Evolutionary conservation across 2,113 vertebrate species (phyloP), one percentile per base, ranked within the genome.

Genomic region (Paralichthys olivaceus): DNA sequence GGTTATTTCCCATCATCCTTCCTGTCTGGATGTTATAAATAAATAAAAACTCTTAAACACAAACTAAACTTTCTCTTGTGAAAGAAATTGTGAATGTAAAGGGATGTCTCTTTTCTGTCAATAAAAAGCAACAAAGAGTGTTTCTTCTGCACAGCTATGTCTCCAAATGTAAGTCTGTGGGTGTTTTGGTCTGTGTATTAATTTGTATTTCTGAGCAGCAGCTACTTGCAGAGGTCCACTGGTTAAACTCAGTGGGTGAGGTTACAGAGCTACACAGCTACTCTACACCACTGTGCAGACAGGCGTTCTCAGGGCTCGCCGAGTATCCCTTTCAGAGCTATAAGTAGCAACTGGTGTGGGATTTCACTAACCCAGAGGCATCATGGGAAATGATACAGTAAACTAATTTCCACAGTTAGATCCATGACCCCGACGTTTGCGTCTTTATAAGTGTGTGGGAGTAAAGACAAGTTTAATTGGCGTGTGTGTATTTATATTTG

Each of bases 271-370:
- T 56, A 67, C 81, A 58, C 28, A 62, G 91, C 79, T 69, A 93
- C 89, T 87, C 90, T 91, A 93, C 92, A 91, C 92, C 88, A 60
- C 80, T 54, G 86, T 72, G 82, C 84, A 75, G 80, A 85, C 83
- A 62, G 85, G 80, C 81, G 60, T 82, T 68, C 83, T 75, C 83
- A 40, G 81, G 80, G 73, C 72, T 65, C 79, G 9, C 69, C 1
- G 69, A 67, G 87, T 88, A 90, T 94, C 93, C 69, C 82, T 94
- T 94, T 92, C 93, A 90, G 72, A 81, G 90, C 93, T 94, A 95
- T 90, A 94, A 92, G 90, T 93, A 93, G 94, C 82, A 92, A 88
- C 86, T 56, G 82, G 94, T 90, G 89, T 93, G 88, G 79, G 87
- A 87, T 95, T 94, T 92, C 93, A 90, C 81, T 76, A 74, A 75